These are phyloP conservation scores for Syndactyla subalaris DNA, from an alignment of 2,797 vertebrate species.

Conservation along the genomic window DNA sequence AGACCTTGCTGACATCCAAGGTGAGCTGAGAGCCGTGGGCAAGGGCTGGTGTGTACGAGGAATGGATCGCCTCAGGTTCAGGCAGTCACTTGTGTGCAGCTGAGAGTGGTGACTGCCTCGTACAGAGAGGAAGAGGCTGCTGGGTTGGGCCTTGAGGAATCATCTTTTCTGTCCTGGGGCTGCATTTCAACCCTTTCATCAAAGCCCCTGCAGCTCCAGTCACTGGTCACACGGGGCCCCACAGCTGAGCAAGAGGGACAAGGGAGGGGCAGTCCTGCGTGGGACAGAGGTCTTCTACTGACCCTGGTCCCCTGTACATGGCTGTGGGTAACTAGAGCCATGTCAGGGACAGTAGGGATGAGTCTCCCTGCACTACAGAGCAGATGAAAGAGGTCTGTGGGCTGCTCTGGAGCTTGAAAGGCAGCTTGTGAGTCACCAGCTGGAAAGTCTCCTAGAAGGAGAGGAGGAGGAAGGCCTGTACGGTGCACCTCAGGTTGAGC, in stretches of 20 bases:
- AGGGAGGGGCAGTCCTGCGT: background rate
- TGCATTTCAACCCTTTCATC: background rate
- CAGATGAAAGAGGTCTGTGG: background rate
- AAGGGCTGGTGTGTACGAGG: background rate
- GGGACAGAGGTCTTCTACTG: background rate
- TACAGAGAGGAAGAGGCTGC: background rate
- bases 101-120: background rate
- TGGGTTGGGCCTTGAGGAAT: background rate
- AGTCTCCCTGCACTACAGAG: background rate
- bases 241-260: rapidly evolving
- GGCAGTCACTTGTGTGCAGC: background rate
- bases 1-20: slow-evolving; percentile 93
- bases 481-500: background rate
- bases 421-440: slow-evolving; percentile 16
- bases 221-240: background rate
- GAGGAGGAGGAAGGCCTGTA: background rate
- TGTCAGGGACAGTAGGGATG: background rate
- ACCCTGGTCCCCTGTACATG: background rate
- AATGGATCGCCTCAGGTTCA: background rate
- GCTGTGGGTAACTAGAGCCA: background rate
- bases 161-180: background rate
- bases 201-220: background rate
- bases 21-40: slow-evolving; percentile 65
- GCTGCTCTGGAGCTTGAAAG: background rate
- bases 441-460: background rate